These are phyloP conservation scores for Drosophila mauritiana DNA, from an alignment of 1,140 invertebrate genomes.

Conservation along the genomic window DNA sequence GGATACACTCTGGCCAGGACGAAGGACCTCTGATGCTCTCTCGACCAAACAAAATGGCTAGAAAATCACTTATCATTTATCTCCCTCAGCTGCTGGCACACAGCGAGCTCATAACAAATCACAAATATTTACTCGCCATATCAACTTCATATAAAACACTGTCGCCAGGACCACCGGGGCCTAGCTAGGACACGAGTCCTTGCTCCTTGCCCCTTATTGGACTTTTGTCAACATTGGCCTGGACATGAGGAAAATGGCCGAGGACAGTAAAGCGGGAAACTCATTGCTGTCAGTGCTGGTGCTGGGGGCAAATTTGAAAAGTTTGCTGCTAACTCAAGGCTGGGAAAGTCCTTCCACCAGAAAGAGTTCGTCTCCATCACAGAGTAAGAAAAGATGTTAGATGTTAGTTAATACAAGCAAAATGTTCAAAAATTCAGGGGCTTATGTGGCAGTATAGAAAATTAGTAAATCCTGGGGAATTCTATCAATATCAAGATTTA, in stretches of 20 bases:
- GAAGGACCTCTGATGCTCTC: conserved; percentile 1
- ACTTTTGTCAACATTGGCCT: conserved; percentile 73
- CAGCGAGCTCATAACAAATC: conserved; percentile 75
- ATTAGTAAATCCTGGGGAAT: too few species aligned
- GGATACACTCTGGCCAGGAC: conserved; percentile 6
- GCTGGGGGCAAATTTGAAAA: conserved; percentile 70
- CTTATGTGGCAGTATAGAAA: too few species aligned
- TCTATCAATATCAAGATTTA: too few species aligned
- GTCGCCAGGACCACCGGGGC: conserved; percentile 39
- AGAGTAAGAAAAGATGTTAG: background rate
- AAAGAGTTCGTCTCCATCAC: conserved; percentile 17
- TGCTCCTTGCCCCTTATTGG: conserved; percentile 68
- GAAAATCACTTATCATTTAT: conserved; percentile 83
- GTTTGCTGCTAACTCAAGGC: conserved; percentile 61
- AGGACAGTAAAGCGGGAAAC: conserved; percentile 65
- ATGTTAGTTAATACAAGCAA: background rate
- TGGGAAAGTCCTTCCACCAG: conserved; percentile 58
- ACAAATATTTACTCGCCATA: conserved; percentile 82
- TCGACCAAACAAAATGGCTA: conserved; percentile 51
- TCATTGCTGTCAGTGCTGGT: conserved; percentile 73
- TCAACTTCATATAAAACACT: conserved; percentile 78
- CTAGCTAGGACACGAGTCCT: conserved; percentile 28
- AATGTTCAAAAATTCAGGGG: too few species aligned
- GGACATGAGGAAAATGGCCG: conserved; percentile 23
- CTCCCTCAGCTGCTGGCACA: conserved; percentile 53